Evolutionary conservation across 1,140 invertebrate genomes (phyloP), one percentile per base, ranked within the genome.

Genomic region (Drosophila oshimai): DNA sequence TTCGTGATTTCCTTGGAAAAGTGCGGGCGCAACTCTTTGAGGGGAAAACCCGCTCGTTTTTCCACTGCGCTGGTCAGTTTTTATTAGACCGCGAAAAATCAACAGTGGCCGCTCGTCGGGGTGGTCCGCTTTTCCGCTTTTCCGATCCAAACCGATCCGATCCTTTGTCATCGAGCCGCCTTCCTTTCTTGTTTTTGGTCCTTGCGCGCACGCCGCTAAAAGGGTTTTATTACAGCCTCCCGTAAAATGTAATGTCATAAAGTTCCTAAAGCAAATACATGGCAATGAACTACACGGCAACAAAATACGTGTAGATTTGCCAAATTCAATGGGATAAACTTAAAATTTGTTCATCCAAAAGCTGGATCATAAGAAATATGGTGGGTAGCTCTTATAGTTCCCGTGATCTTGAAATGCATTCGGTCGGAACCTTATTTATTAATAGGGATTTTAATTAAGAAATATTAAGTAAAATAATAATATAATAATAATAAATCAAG

Each of bases 81-180:
- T 86, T 86, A 86, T 86, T 86, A 87, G 80, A 86, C 80, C 80
- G 81, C 80, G 80, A 86, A 86, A 86, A 86, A 86, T 86, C 80
- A 86, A 86, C 75, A 86, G 79, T 86, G 79, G 81, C 81, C 68
- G 77, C 55, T 33, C 42, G 68, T 29, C 67, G 33, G 69, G 79
- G 79, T 84, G 78, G 78, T 83, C 78, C 26, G 34, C 15, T n/a
- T 64, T 37, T 36, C 28, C 47, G n/a, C 36, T 39, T n/a, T 18
- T 20, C 53, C 46, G 28, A 55, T 46, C 15, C 22, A 12, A 33
- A 20, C 10, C 29, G n/a, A 17, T 36, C 22, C 7, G 17, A 46
- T 31, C 33, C 57, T 29, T 33, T 39, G 15, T 20, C 33, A 28
- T 47, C 20, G 39, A 64, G 57, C 50, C 61, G 54, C 39, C 53